A percentile compares a stretch with the other conserved stretches of the same genome.
Conservation (phyloP, 2,797 vertebrate species). For the Neosilurus hyrtlii region DNA sequence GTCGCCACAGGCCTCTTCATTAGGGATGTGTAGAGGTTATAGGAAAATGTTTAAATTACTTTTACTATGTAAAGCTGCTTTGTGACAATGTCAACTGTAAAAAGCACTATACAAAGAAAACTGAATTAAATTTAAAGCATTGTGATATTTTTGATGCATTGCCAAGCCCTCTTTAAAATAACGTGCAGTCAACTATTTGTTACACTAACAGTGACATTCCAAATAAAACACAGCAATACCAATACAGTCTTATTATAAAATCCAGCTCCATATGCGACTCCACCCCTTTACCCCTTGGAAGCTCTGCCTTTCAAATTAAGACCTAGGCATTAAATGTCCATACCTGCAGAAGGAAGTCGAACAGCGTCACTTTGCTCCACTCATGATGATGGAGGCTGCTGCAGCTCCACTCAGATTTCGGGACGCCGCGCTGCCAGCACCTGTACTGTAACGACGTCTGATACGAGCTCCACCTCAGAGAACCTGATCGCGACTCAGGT, state of each 20-base stretch:
- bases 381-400: conserved; percentile 85
- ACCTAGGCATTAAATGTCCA: not conserved
- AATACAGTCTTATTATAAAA: too few species aligned
- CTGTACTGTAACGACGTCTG: conserved; percentile 82
- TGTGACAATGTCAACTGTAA: too few species aligned
- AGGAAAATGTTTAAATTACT: too few species aligned
- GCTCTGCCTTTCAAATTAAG: not conserved
- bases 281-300: not conserved
- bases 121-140: not conserved
- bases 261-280: not conserved
- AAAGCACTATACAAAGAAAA: too few species aligned
- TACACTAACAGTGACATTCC: too few species aligned
- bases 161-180: too few species aligned
- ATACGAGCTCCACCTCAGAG: conserved; percentile 86
- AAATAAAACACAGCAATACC: too few species aligned
- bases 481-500: conserved; percentile 71
- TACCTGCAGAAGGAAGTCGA: conserved; percentile 96
- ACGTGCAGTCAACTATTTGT: too few species aligned
- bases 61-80: too few species aligned
- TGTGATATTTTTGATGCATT: not conserved
- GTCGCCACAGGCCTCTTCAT: too few species aligned
- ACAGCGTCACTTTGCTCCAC: conserved; percentile 91
- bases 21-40: too few species aligned
- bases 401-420: conserved; percentile 82
- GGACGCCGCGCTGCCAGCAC: conserved; percentile 86